Percentiles rank a stretch among this genome's conserved stretches.
Conservation (phyloP, 2,797 vertebrate species). For the Myiotriccus ornatus region DNA sequence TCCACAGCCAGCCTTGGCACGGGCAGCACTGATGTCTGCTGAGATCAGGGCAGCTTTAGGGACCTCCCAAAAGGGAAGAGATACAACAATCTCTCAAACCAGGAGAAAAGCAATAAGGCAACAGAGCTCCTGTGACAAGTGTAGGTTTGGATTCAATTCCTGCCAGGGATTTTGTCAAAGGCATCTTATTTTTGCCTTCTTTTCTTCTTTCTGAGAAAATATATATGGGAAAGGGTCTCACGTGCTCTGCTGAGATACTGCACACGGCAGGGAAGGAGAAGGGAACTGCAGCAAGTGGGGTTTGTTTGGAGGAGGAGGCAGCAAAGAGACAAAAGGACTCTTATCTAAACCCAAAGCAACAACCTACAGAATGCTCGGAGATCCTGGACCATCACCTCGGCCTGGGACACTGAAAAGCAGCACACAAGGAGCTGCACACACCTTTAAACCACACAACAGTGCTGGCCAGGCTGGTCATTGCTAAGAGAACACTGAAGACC, state of each 20-base stretch:
- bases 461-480: background rate
- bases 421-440: background rate
- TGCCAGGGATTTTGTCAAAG: background rate
- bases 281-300: accelerated
- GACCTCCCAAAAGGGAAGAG: background rate
- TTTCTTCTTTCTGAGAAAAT: background rate
- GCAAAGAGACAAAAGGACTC: background rate
- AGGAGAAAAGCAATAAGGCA: background rate
- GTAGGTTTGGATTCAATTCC: background rate
- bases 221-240: background rate
- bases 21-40: background rate
- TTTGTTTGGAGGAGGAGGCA: background rate
- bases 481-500: background rate
- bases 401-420: accelerated
- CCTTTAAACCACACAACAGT: background rate
- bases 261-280: background rate
- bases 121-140: background rate
- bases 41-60: background rate
- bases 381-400: background rate
- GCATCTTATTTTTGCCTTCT: background rate
- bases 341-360: background rate
- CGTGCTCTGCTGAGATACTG: accelerated
- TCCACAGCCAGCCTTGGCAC: background rate
- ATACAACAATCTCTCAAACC: background rate
- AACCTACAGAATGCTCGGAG: background rate